Evolutionary conservation across 2,797 vertebrate genomes (phyloP).

Genomic region (Parauchenoglanis ngamensis): DNA sequence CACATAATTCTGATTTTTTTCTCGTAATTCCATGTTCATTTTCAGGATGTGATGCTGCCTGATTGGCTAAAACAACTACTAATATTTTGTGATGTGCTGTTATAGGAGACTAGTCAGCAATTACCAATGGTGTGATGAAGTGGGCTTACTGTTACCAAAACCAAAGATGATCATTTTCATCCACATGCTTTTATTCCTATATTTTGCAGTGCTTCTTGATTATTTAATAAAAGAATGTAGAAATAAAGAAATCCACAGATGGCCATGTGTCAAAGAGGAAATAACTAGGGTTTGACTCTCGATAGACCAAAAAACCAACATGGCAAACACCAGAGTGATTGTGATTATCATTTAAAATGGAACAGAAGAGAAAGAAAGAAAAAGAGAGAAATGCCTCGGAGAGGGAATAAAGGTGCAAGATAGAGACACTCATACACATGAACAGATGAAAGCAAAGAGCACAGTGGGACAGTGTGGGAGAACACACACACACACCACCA

Average conservation of each 20-base stretch:
- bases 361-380: neutral
- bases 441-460: constrained; percentile 48
- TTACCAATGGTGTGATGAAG: neutral
- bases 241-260: neutral
- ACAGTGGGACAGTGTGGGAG: constrained; percentile 33
- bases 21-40: too few species aligned
- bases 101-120: neutral
- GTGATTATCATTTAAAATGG: neutral
- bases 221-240: neutral
- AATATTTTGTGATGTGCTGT: neutral
- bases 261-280: neutral
- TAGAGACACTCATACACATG: constrained; percentile 36
- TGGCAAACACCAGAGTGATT: neutral
- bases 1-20: too few species aligned
- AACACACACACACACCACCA: constrained; percentile 52
- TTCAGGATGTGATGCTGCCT: too few species aligned
- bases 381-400: neutral
- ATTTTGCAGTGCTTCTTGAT: neutral
- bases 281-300: too few species aligned
- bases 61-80: too few species aligned
- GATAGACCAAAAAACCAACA: too few species aligned
- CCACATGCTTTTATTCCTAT: too few species aligned
- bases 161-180: neutral
- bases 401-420: constrained; percentile 6
- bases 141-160: neutral